These are phyloP conservation scores for Microctenopoma lineatum DNA, from an alignment of 2,797 vertebrate genomes.

Conservation along the genomic window DNA sequence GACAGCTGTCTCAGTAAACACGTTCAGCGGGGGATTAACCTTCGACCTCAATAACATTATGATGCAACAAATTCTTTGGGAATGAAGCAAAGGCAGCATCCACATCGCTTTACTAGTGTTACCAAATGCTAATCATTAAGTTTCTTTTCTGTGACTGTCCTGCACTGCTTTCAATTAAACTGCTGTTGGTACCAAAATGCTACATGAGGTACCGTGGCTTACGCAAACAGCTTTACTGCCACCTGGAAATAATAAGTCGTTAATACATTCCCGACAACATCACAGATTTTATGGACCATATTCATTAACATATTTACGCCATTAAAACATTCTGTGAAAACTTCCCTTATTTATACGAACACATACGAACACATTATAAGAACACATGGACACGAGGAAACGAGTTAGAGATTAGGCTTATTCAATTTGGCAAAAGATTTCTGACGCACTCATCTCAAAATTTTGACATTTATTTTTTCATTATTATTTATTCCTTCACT, in stretches of 20 bases:
- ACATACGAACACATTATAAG: too few species aligned
- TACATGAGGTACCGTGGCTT: conserved; percentile 13
- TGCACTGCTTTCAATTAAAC: conserved; percentile 31
- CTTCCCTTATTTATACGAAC: conserved; percentile 17
- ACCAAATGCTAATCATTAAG: conserved; percentile 34
- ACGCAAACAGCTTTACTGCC: conserved; percentile 14
- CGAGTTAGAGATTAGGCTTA: neutral
- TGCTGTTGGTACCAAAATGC: conserved; percentile 38
- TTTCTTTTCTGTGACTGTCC: conserved; percentile 28
- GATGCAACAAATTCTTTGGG: conserved; percentile 46
- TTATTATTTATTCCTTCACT: too few species aligned
- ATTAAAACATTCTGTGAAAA: conserved; percentile 26
- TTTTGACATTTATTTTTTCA: too few species aligned
- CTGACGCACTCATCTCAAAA: too few species aligned
- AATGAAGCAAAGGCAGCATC: conserved; percentile 44
- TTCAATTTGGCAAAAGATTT: neutral
- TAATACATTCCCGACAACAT: conserved; percentile 7
- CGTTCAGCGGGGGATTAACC: conserved; percentile 16
- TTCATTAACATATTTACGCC: conserved; percentile 12
- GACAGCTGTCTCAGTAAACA: conserved; percentile 49
- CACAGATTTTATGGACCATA: conserved; percentile 7
- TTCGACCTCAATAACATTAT: conserved; percentile 43
- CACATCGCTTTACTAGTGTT: conserved; percentile 18
- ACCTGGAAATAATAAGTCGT: conserved; percentile 37
- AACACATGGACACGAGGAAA: conserved; percentile 3